Conservation (phyloP, 2,113 vertebrate genomes). For the Gracilinanus agilis region DNA sequence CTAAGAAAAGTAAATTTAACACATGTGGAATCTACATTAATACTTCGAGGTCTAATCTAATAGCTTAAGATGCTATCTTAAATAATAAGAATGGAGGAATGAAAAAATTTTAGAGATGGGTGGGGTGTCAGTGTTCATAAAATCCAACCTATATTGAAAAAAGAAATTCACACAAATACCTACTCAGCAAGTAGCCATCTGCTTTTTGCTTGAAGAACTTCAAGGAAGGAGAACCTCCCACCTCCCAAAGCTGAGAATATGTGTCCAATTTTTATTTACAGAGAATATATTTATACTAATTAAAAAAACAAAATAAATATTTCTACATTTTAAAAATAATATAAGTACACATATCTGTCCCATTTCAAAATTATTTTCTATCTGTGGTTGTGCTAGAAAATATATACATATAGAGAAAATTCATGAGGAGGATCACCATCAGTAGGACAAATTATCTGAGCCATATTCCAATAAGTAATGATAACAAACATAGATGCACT, state of each 20-base stretch:
- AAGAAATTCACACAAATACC: background rate
- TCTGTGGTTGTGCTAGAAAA: constrained; percentile 28
- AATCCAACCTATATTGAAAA: background rate
- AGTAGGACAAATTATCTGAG: constrained; percentile 21
- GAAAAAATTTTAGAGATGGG: background rate
- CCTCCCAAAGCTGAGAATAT: background rate
- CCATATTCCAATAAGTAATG: background rate
- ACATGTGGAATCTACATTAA: background rate
- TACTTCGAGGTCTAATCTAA: background rate
- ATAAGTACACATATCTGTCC: constrained; percentile 8
- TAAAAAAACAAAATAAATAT: background rate
- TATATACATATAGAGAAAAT: background rate
- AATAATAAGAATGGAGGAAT: background rate
- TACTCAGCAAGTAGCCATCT: background rate
- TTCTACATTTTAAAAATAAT: no score
- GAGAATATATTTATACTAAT: background rate
- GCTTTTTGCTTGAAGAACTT: background rate
- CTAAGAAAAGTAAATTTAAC: background rate
- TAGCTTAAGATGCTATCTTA: background rate
- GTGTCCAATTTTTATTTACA: background rate
- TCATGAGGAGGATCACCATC: constrained; percentile 12
- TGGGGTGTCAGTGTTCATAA: background rate
- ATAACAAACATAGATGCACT: background rate
- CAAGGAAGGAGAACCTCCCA: background rate
- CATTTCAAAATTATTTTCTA: constrained; percentile 39